A percentile compares a stretch with the other conserved stretches of the same genome.
phyloP scores from a whole-genome alignment of 2,797 vertebrate genomes.

The Threskiornis aethiopicus region DNA sequence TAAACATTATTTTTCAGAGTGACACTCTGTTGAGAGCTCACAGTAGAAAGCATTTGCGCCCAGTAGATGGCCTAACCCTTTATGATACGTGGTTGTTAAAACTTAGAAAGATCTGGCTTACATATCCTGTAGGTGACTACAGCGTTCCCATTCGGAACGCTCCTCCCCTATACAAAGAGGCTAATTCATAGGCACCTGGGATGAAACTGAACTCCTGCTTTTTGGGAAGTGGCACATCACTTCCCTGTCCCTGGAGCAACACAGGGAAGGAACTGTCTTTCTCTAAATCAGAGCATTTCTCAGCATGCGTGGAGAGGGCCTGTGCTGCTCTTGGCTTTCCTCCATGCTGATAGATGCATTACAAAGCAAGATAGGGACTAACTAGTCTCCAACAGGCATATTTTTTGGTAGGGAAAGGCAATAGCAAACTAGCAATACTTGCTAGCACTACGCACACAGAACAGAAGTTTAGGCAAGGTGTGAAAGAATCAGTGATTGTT shows the following conservation, averaged over 20 bases:
- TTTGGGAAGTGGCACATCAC: background rate
- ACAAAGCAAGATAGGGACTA: background rate
- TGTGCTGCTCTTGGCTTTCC: background rate
- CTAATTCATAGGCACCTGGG: background rate
- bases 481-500: background rate
- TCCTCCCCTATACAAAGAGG: background rate
- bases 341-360: background rate
- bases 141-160: background rate
- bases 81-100: background rate
- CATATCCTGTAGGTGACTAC: background rate
- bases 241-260: background rate
- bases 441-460: background rate
- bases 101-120: background rate
- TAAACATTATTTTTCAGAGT: background rate
- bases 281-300: conserved; percentile 13
- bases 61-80: background rate
- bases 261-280: background rate
- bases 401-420: background rate
- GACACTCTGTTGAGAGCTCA: background rate
- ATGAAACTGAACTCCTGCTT: background rate
- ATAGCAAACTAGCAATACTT: background rate
- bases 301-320: background rate
- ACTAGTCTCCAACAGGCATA: background rate
- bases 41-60: background rate
- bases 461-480: background rate